These are phyloP conservation scores for Agriopis aurantiaria DNA, from an alignment of 2,888 invertebrate genomes.

Conservation along the genomic window DNA sequence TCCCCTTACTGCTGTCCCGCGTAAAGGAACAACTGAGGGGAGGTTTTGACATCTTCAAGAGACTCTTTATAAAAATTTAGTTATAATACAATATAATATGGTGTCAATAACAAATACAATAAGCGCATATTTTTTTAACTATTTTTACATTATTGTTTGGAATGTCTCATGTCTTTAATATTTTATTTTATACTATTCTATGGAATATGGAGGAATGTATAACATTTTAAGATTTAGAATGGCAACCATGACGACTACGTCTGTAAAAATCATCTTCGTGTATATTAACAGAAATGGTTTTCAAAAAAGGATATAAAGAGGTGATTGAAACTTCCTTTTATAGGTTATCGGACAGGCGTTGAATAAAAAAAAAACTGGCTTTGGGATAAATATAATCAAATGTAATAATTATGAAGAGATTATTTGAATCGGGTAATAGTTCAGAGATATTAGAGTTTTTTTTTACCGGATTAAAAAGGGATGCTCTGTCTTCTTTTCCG, in stretches of 20 bases:
- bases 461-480: too few species aligned
- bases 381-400: too few species aligned
- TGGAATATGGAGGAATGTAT: constrained; percentile 67
- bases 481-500: too few species aligned
- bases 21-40: too few species aligned
- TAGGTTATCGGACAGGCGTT: too few species aligned
- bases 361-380: too few species aligned
- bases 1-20: not conserved
- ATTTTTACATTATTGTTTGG: constrained; percentile 68
- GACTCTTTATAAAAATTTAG: constrained; percentile 1
- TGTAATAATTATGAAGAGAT: too few species aligned
- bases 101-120: constrained; percentile 75
- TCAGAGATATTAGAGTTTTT: too few species aligned
- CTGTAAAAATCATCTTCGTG: not conserved
- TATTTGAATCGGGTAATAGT: too few species aligned
- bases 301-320: too few species aligned
- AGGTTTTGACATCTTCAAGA: not conserved
- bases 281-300: too few species aligned
- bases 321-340: too few species aligned
- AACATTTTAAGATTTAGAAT: constrained; percentile 51
- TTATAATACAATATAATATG: constrained; percentile 66
- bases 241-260: constrained; percentile 24
- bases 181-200: constrained; percentile 51
- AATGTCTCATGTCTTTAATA: constrained; percentile 71
- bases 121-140: constrained; percentile 79